These are phyloP conservation scores for Microctenopoma lineatum DNA, from an alignment of 2,797 vertebrate species.

Conservation along the genomic window DNA sequence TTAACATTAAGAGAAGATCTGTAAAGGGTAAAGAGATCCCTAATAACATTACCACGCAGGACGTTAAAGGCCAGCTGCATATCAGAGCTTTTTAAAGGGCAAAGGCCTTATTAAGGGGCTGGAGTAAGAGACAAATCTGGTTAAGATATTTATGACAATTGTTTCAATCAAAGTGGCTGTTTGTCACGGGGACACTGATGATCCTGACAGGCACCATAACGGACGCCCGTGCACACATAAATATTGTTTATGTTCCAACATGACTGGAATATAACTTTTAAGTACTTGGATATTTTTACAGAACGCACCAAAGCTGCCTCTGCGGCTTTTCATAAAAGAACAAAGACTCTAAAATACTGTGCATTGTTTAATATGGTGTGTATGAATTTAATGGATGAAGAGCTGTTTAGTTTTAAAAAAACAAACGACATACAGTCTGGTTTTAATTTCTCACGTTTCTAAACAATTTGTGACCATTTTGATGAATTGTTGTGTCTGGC, in stretches of 20 bases:
- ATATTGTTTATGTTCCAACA: not conserved
- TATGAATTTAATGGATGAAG: slow-evolving; percentile 15
- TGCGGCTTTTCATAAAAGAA: not conserved
- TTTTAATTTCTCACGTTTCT: slow-evolving; percentile 30
- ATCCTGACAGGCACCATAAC: slow-evolving; percentile 13
- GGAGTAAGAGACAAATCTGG: slow-evolving; percentile 42
- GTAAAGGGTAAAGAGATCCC: slow-evolving; percentile 68
- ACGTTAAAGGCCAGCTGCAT: slow-evolving; percentile 69
- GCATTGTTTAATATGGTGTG: slow-evolving; percentile 14
- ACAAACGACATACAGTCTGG: not conserved
- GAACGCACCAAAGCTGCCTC: slow-evolving; percentile 7
- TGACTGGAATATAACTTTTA: slow-evolving; percentile 1
- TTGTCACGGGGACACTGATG: slow-evolving; percentile 46
- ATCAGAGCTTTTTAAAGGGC: slow-evolving; percentile 64
- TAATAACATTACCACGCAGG: slow-evolving; percentile 65
- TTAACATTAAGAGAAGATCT: slow-evolving; percentile 64
- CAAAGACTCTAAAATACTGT: not conserved
- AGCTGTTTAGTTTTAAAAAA: slow-evolving; percentile 18
- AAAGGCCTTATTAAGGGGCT: slow-evolving; percentile 63
- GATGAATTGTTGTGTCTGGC: slow-evolving; percentile 22
- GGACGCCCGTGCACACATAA: not conserved
- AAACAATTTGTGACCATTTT: slow-evolving; percentile 27
- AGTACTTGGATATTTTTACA: not conserved
- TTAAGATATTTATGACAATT: slow-evolving; percentile 62
- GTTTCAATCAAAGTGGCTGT: slow-evolving; percentile 60